Evolutionary conservation across 2,888 invertebrate genomes (phyloP), one percentile per base, ranked within the genome.

Genomic region (Papilio gigon): DNA sequence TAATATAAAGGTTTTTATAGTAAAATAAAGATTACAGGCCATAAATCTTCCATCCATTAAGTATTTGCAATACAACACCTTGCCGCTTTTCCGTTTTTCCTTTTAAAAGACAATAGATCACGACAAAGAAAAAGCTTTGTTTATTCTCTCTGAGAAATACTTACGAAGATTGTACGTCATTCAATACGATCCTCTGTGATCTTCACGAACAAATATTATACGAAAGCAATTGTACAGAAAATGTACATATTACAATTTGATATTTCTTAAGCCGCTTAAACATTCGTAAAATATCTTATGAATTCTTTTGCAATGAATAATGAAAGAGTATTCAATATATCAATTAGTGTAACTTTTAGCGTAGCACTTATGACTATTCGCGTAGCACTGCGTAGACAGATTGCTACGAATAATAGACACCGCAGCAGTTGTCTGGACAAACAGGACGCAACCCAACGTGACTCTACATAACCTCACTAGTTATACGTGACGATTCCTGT

Each of bases 71-170:
- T 14, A 61, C 17, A 61, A 42, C 60, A 25, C 27, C 40, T 42
- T 17, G 9, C 42, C 4, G 2, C 9, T 42, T 30, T 60, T 40
- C 22, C 35, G n/a, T n/a, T n/a, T n/a, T 37, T 42, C 37, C 14
- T 44, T 17, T 42, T 42, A 17, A 8, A 42, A 44, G 27, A 61
- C 30, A 44, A 61, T 61, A 44, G 25, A 63, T 35, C 47, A 22
- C 44, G 12, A 64, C 27, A 64, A 53, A 37, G 30, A 50, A 35
- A n/a, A 53, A n/a, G 17, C 35, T 64, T 53, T 53, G 37, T 64
- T 25, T 44, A 22, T 64, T 37, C 11, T 63, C 35, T 64, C 37
- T 14, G n/a, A 53, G 37, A 14, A 11, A 53, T 37, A n/a, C 20
- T 35, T 22, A n/a, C 22, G 11, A 9, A 25, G 37, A n/a, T 37